Base-by-base conservation (phyloP, 2,797 vertebrate genomes). In the Falco novaeseelandiae region DNA sequence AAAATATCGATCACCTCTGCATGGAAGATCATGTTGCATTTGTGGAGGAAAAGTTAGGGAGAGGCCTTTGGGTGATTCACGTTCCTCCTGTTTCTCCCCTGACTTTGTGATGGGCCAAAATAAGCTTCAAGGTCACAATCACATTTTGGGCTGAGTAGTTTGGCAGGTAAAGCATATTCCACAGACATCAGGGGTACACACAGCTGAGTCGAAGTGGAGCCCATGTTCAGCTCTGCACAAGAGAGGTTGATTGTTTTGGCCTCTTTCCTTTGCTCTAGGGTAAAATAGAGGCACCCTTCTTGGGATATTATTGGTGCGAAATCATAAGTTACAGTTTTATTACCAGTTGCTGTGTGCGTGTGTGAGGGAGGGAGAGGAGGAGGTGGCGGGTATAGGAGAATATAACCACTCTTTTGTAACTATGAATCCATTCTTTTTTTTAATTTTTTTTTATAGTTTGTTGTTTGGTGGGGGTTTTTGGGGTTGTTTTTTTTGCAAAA, bases 161-260 rank as follows among this genome's bases (percentile, higher is more conserved):
- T 97, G 97, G 96, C 87, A 91, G 88, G 89, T 82, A 77, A 63
- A 87, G 73, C 69, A 4, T 97, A 76, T 96, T 97, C 95, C 94
- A 71, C 46, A 96, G 89, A 69, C 89, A 87, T 87, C 29, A n/a
- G 73, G 86, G 85, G 62, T 61, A 74, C 42, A 38, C 32, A 7
- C 80, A 62, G 66, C 74, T 1, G 83, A 46, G 87, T 49, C 91
- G 5, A 66, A 96, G 93, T 1, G 76, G 89, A 97, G 92, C 87
- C 96, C 95, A 42, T 54, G 96, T 81, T 85, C 95, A 58, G 96
- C 94, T 92, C 46, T 30, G 70, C 95, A 74, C 87, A 82, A 89
- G 91, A 90, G 84, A 97, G 96, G 46, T 90, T 97, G 94, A 97
- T 97, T 97, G 87, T 97, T 97, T 95, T 97, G 96, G 93, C 94